These are phyloP conservation scores for Auanema freiburgensis DNA, from an alignment of 2,888 invertebrate species.

Conservation along the genomic window DNA sequence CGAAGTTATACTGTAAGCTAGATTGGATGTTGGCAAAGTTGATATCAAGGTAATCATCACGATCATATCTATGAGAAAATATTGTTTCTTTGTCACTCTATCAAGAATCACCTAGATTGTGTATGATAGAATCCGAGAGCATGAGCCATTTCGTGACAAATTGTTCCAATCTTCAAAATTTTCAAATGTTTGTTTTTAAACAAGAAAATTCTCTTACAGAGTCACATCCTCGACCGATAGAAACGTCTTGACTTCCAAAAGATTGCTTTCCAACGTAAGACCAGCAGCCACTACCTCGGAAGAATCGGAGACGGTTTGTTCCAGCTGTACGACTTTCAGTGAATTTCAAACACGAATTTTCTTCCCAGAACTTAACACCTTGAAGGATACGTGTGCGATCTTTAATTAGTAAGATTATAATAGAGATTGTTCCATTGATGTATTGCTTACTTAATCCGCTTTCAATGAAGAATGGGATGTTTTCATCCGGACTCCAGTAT, in stretches of 20 bases:
- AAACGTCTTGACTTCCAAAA: slow-evolving; percentile 27
- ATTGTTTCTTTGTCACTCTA: background rate
- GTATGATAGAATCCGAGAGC: slow-evolving; percentile 40
- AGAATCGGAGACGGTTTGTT: slow-evolving; percentile 26
- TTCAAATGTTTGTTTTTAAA: no score
- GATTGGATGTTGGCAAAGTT: slow-evolving; percentile 34
- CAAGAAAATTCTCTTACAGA: slow-evolving; percentile 12
- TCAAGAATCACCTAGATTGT: slow-evolving; percentile 26
- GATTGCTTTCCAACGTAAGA: slow-evolving; percentile 38
- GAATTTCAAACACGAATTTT: slow-evolving; percentile 33
- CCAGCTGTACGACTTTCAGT: background rate
- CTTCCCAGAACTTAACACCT: slow-evolving; percentile 35
- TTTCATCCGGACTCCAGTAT: slow-evolving; percentile 21
- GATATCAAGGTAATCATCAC: slow-evolving; percentile 30
- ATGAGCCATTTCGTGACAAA: slow-evolving; percentile 36
- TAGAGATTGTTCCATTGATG: no score
- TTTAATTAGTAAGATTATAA: no score
- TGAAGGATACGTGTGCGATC: slow-evolving; percentile 17
- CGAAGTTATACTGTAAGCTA: slow-evolving; percentile 29
- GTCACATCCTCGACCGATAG: slow-evolving; percentile 38
- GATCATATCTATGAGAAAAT: slow-evolving; percentile 21
- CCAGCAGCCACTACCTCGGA: slow-evolving; percentile 36
- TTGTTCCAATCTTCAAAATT: slow-evolving; percentile 32
- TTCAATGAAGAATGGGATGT: slow-evolving; percentile 32
- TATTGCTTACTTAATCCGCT: slow-evolving; percentile 20